These are phyloP conservation scores for Brevimyrus niger DNA, from an alignment of 2,113 vertebrate genomes.

Conservation along the genomic window DNA sequence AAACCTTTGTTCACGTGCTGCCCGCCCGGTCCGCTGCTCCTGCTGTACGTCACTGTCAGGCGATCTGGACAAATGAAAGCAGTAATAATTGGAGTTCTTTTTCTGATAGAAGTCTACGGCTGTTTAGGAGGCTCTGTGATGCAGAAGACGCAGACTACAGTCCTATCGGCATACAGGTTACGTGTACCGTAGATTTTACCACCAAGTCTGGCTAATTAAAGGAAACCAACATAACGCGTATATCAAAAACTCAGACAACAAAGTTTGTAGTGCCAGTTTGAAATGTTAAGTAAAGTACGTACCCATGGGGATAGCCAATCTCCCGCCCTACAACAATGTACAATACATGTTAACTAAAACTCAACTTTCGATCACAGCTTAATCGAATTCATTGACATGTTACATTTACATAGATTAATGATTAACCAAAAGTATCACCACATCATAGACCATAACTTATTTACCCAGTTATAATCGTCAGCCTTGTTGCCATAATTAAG, in stretches of 20 bases:
- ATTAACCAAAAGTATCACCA: not conserved
- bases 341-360: not conserved
- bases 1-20: slow-evolving; percentile 94
- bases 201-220: not conserved
- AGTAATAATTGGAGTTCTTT: not conserved
- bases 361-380: not conserved
- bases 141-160: not conserved
- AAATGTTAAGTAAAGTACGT: slow-evolving; percentile 22
- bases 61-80: slow-evolving; percentile 56
- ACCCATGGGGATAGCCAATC: slow-evolving; percentile 50
- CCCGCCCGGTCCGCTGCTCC: slow-evolving; percentile 87
- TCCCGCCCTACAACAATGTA: slow-evolving; percentile 34
- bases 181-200: not conserved
- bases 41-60: slow-evolving; percentile 74
- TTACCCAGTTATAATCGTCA: slow-evolving; percentile 34
- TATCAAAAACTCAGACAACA: not conserved
- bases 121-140: not conserved
- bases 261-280: not conserved
- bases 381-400: not conserved
- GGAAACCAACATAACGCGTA: not conserved
- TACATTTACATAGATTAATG: not conserved
- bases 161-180: not conserved
- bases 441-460: not conserved
- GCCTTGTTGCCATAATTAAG: slow-evolving; percentile 18
- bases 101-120: not conserved